Conservation (phyloP, 1,140 invertebrate genomes). For the Oscheius sp. region DNA sequence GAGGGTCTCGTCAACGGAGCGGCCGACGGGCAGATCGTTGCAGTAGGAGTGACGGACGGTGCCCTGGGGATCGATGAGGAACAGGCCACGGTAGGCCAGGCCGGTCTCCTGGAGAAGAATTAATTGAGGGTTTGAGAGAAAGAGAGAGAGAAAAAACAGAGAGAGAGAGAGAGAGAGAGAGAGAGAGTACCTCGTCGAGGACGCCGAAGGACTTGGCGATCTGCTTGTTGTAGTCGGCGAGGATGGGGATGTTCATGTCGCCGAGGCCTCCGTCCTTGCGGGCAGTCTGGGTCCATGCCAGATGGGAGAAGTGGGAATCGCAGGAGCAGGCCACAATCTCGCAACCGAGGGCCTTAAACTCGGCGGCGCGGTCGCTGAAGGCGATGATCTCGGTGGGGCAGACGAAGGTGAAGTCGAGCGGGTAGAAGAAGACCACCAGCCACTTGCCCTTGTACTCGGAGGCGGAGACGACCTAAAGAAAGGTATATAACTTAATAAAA, state of each 20-base stretch:
- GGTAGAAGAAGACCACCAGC: conserved; percentile 94
- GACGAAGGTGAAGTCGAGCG: conserved; percentile 90
- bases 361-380: conserved; percentile 74
- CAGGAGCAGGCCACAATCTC: conserved; percentile 77
- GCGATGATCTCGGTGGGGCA: conserved; percentile 87
- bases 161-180: conserved; percentile 83
- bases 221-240: conserved; percentile 85
- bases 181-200: conserved; percentile 76
- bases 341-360: conserved; percentile 72
- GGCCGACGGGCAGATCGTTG: conserved; percentile 82
- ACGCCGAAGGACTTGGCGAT: conserved; percentile 85
- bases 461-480: conserved; percentile 70
- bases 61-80: conserved; percentile 72
- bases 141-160: conserved; percentile 58
- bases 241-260: conserved; percentile 73
- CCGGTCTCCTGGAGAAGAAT: not conserved
- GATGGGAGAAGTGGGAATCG: conserved; percentile 81
- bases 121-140: too few relatives aligned
- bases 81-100: conserved; percentile 62
- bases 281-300: conserved; percentile 74
- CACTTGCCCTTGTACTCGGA: conserved; percentile 88
- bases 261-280: conserved; percentile 71
- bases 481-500: not conserved
- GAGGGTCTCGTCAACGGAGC: conserved; percentile 85
- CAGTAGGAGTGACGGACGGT: conserved; percentile 64